Percentiles rank a stretch among this genome's conserved stretches.
Evolutionary conservation across 2,113 vertebrate species (phyloP).

Genomic region (Platichthys stellatus): DNA sequence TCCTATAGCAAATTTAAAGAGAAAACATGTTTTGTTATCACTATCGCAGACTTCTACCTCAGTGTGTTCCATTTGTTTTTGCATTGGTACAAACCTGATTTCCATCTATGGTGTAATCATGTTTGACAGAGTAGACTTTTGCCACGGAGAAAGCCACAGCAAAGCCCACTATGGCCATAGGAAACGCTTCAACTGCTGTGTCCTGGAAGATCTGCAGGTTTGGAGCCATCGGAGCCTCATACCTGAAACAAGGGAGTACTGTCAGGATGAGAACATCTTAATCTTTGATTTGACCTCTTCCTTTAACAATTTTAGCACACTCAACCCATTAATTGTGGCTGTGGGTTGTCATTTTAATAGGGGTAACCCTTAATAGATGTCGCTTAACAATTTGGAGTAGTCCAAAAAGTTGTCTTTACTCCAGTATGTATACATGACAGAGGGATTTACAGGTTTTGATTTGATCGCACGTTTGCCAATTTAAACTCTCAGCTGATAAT

Average conservation of each 20-base stretch:
- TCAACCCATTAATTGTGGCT: no score
- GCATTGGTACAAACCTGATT: constrained; percentile 86
- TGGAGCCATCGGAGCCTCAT: constrained; percentile 85
- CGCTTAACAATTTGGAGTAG: no score
- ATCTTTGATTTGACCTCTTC: no score
- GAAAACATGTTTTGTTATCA: background rate
- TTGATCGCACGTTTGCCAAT: background rate
- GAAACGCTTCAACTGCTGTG: constrained; percentile 85
- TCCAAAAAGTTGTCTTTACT: no score
- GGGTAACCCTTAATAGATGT: no score
- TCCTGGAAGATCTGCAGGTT: constrained; percentile 79
- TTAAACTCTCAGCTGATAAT: background rate
- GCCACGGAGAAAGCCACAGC: constrained; percentile 93
- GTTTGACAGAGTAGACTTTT: constrained; percentile 93
- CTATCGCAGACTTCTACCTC: background rate
- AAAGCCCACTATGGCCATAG: constrained; percentile 92
- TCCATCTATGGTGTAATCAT: constrained; percentile 91
- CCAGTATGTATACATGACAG: no score
- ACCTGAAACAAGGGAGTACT: constrained; percentile 77
- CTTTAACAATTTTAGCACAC: no score
- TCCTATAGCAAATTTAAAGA: constrained; percentile 80
- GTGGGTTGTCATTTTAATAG: no score
- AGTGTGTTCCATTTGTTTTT: background rate
- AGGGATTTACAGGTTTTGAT: no score
- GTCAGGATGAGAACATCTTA: background rate